A percentile compares a stretch with the other conserved stretches of the same genome.
These are phyloP conservation scores for Entosphenus tridentatus DNA, from an alignment of 2,113 vertebrate genomes.

Conservation along the genomic window DNA sequence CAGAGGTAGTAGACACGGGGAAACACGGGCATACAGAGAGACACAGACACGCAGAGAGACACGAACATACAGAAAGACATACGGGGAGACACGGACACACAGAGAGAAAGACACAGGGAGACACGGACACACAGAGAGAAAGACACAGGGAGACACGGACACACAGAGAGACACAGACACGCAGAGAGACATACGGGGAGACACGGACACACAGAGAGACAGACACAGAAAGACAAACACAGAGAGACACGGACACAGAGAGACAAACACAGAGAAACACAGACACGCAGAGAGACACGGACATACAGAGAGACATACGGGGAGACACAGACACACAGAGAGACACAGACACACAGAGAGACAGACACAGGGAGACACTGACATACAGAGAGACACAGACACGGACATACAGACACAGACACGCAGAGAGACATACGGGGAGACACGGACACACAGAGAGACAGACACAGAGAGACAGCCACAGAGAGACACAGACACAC, in stretches of 20 bases:
- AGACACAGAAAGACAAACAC: neutral
- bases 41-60: neutral
- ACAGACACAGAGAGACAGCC: neutral
- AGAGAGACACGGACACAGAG: neutral
- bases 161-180: neutral
- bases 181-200: neutral
- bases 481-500: neutral
- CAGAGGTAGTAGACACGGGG: neutral
- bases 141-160: neutral
- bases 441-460: neutral
- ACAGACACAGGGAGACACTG: neutral
- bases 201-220: neutral
- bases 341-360: neutral
- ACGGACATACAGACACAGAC: neutral
- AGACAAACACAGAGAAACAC: neutral
- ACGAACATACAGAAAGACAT: neutral
- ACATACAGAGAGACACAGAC: neutral
- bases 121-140: neutral
- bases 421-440: neutral
- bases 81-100: neutral
- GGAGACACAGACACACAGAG: neutral
- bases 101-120: neutral
- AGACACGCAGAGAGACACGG: neutral
- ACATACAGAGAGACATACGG: neutral
- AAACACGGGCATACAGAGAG: neutral